Conservation (phyloP, 2,888 invertebrate genomes). For the Drosophila demipolita region DNA sequence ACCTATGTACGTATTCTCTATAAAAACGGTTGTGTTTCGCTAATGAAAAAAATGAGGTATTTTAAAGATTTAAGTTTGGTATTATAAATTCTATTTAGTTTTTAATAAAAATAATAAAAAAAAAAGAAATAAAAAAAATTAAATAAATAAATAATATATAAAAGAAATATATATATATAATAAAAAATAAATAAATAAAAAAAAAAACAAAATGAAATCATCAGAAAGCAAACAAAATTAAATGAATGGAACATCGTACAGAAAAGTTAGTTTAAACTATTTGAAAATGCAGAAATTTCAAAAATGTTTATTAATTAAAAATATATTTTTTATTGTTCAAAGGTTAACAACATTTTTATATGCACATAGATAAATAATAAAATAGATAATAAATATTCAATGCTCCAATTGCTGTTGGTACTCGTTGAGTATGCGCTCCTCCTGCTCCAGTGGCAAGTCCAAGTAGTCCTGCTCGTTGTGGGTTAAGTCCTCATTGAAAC, state of each 20-base stretch:
- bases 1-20: neutral
- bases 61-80: neutral
- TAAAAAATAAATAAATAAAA: too few species aligned
- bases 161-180: too few species aligned
- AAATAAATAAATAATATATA: too few species aligned
- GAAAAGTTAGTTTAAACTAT: neutral
- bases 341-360: neutral
- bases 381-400: constrained; percentile 28
- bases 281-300: neutral
- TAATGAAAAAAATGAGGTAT: neutral
- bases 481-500: constrained; percentile 87
- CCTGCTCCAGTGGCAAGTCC: constrained; percentile 89
- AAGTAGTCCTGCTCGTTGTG: constrained; percentile 90
- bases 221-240: neutral
- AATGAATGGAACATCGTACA: neutral
- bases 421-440: constrained; percentile 89
- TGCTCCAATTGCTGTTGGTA: constrained; percentile 87
- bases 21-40: neutral
- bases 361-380: neutral
- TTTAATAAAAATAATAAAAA: too few species aligned
- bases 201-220: too few species aligned
- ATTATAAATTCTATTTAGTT: neutral
- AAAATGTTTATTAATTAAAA: neutral
- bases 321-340: too few species aligned
- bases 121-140: too few species aligned